Evolutionary conservation across 2,888 invertebrate species (phyloP), one percentile per base, ranked within the genome.

Genomic region (Dicyrtomina minuta): DNA sequence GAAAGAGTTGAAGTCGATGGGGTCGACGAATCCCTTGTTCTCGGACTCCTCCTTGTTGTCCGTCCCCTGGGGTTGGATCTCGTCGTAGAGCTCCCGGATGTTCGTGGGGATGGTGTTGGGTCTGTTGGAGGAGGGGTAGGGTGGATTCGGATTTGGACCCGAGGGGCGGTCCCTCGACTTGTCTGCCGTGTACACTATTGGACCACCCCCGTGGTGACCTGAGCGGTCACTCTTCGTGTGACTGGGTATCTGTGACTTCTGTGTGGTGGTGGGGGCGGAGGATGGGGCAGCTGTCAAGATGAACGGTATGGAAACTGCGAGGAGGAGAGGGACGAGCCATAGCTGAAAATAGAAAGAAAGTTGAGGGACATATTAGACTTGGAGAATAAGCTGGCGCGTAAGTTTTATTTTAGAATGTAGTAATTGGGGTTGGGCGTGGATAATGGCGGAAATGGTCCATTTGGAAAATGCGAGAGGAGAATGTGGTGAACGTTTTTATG

Each of bases 1-100:
- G 78, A 87, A 82, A n/a, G 84, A 82, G 12, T 83, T 82, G 79
- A 86, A 87, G 80, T 87, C 86, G 79, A 85, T 81, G 15, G 86
- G 84, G 72, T 84, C 82, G 26, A 85, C 84, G 78, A 84, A 85
- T 75, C 84, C 85, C 22, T 74, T 55, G 44, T 77, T 78, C 39
- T 67, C 72, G 43, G 71, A 72, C 15, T 69, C 68, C 13, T 74
- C 64, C 15, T 49, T 53, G 17, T 20, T 58, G n/a, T 33, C 55
- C 15, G 58, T 20, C 17, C n/a, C 58, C 5, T 27, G n/a, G 12
- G 65, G 15, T 17, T 26, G n/a, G 20, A 55, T 53, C 53, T 67
- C 67, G 60, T 60, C 66, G 22, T 66, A 67, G 13, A 64, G 26
- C 27, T 70, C 59, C 2, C 24, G 59, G 10, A 65, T 27, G 22